Base-by-base conservation (phyloP, 2,113 vertebrate species). In the Rhabdornis inornatus region DNA sequence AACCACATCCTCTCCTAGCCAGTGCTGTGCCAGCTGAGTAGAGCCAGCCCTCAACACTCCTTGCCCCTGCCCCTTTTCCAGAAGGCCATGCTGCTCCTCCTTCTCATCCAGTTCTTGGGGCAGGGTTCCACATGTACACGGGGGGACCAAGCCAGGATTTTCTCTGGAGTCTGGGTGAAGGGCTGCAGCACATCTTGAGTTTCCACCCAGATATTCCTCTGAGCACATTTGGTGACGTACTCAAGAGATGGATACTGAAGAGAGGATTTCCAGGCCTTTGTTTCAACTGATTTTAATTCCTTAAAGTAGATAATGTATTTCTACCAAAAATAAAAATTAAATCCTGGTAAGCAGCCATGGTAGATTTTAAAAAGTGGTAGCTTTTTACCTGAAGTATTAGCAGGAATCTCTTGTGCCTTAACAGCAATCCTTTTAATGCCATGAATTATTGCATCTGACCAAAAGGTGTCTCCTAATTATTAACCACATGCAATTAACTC, bases 41-140 rank as follows among this genome's bases (percentile, higher is more conserved):
- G 15, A 47, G 7, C 15, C 59, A 40, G n/a, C 16, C 5, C 1
- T 8, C 10, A n/a, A 25, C 47, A 65, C 28, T 30, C 8, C 24
- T 53, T 75, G n/a, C 17, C 21, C 16, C 27, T 47, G 49, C 4
- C 39, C 28, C 17, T 83, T 47, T 87, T 13, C 45, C 17, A 14
- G 33, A 47, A 55, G 25, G 23, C 23, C 17, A 0, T 19, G 14
- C 52, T 44, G 35, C 57, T 80, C 24, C 37, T 64, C 39, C n/a
- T 75, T 10, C 10, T 82, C 53, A 11, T 7, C 8, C 74, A 30
- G 6, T 18, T 63, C 8, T 0, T 4, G 11, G 60, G 10, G 27
- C 31, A 45, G 52, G 9, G 13, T 13, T 21, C 10, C 24, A 7
- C 1, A 0, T 0, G 5, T 1, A 9, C 6, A 2, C 0, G 0